phyloP scores from a whole-genome alignment of 2,797 vertebrate species.

The Xerus rutilus region DNA sequence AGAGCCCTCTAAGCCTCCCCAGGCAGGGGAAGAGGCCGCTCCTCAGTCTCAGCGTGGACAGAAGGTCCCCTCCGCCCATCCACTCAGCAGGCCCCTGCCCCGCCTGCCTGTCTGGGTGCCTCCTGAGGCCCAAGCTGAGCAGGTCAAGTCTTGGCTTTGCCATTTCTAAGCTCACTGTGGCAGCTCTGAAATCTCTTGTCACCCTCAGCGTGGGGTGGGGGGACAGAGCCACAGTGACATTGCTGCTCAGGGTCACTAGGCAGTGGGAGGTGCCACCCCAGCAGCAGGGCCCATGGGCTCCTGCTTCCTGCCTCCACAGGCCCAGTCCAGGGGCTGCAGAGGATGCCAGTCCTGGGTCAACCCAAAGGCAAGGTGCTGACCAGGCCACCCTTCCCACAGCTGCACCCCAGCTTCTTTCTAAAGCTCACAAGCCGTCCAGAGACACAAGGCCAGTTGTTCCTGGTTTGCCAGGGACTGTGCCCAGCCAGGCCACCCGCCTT shows the following conservation, averaged over 20 bases:
- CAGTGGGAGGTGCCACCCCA: accelerated
- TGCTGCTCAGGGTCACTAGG: not conserved
- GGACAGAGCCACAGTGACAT: not conserved
- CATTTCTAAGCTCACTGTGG: accelerated
- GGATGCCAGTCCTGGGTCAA: accelerated
- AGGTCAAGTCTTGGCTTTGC: not conserved
- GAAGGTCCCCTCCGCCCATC: not conserved
- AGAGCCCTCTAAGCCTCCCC: accelerated
- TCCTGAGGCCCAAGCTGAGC: not conserved
- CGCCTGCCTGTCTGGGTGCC: accelerated
- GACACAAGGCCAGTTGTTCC: not conserved
- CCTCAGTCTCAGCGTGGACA: not conserved
- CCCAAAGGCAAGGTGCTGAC: accelerated
- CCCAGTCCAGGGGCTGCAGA: not conserved
- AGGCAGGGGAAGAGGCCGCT: no score
- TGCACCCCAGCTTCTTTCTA: accelerated
- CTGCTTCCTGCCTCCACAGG: no score
- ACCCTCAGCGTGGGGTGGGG: accelerated
- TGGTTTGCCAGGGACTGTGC: accelerated
- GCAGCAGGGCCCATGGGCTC: accelerated
- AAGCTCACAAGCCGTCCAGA: accelerated
- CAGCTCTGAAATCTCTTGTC: not conserved
- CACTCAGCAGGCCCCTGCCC: accelerated
- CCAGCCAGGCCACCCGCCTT: not conserved
- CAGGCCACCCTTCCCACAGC: not conserved